phyloP scores from a whole-genome alignment of 2,113 vertebrate species.

The Ctenomys sociabilis region DNA sequence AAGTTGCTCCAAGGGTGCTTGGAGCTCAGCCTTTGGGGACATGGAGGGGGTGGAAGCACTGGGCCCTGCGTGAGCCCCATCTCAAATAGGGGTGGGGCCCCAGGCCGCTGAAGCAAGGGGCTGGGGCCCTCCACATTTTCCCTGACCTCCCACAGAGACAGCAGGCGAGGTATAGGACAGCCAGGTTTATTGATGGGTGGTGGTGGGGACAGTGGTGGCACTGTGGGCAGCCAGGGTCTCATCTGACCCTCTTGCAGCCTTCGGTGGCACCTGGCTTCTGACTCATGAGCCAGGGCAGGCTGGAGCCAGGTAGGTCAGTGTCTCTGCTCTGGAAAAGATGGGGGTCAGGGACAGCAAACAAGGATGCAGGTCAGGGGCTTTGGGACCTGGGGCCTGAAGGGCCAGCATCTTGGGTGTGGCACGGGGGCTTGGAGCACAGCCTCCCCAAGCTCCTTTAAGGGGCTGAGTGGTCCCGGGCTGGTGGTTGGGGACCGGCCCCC shows the following conservation, averaged over 20 bases:
- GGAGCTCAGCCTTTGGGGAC: not conserved
- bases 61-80: not conserved
- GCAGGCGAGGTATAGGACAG: constrained; percentile 56
- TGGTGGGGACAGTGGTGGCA: not conserved
- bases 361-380: not conserved
- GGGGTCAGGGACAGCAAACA: not conserved
- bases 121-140: accelerated
- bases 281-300: constrained; percentile 34
- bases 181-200: constrained; percentile 71
- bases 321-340: constrained; percentile 66
- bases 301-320: constrained; percentile 26
- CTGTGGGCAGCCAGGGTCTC: not conserved
- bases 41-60: not conserved
- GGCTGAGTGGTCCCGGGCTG: not conserved
- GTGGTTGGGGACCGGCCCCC: no score
- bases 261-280: constrained; percentile 65
- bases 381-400: no score
- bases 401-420: no score
- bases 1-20: not conserved
- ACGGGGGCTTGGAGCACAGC: not conserved
- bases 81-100: not conserved
- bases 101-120: not conserved
- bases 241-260: not conserved
- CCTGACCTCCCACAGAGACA: not conserved
- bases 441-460: not conserved